Evolutionary conservation across 1,140 invertebrate genomes (phyloP).

Genomic region (Leptinotarsa defecta): DNA sequence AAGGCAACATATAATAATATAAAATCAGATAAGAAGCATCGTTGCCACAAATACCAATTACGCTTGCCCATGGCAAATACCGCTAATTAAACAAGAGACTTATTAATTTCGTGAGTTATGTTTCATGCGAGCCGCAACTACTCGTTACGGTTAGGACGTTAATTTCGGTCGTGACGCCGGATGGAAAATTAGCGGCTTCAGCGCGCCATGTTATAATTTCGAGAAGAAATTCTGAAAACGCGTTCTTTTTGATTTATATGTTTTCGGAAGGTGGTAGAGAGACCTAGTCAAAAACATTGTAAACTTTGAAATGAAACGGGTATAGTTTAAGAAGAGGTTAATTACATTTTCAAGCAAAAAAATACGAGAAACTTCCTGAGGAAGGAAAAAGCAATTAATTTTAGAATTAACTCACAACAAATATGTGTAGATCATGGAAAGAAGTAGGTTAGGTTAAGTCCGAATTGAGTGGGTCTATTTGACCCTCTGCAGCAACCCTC

Average conservation of each 20-base stretch:
- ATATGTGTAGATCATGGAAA: too few species aligned
- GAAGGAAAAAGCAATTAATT: too few species aligned
- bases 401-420: too few species aligned
- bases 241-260: background rate
- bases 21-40: conserved; percentile 33
- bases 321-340: too few species aligned
- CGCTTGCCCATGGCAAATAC: conserved; percentile 32
- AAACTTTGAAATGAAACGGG: too few species aligned
- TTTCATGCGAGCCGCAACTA: conserved; percentile 29
- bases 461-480: too few species aligned
- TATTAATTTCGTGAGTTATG: conserved; percentile 37
- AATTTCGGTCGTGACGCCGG: conserved; percentile 23
- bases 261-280: too few species aligned
- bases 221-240: conserved; percentile 1
- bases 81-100: conserved; percentile 37
- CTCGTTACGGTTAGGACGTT: conserved; percentile 25
- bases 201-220: conserved; percentile 25
- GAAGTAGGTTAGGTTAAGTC: too few species aligned
- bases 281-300: too few species aligned
- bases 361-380: too few species aligned
- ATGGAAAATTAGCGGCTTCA: conserved; percentile 30
- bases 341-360: too few species aligned
- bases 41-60: conserved; percentile 38
- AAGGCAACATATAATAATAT: conserved; percentile 29
- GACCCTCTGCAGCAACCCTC: too few species aligned